These are phyloP conservation scores for Ametastegia equiseti DNA, from an alignment of 2,888 invertebrate species.

Conservation along the genomic window DNA sequence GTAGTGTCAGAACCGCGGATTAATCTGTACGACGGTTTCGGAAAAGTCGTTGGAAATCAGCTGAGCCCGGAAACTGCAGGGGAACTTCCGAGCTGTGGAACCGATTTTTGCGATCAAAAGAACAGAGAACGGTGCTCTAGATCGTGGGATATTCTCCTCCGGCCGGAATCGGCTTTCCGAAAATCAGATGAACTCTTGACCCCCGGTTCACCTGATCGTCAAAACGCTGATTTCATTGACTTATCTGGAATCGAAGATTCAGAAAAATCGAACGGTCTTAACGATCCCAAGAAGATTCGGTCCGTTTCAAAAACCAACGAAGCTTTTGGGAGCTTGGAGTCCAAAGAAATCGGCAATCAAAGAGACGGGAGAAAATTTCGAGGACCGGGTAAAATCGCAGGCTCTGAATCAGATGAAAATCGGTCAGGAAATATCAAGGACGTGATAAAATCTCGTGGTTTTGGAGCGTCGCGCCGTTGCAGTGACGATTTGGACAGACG, in stretches of 20 bases:
- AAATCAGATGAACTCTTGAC: background rate
- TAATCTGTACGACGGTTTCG: slow-evolving; percentile 50
- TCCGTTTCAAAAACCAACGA: background rate
- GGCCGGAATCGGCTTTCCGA: background rate
- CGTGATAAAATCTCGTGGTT: no score
- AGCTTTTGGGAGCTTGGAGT: background rate
- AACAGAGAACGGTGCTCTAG: background rate
- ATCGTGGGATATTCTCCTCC: background rate
- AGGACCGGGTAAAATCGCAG: background rate
- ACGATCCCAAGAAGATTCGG: background rate
- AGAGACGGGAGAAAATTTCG: background rate
- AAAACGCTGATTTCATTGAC: no score
- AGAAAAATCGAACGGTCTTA: background rate
- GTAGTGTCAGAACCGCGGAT: slow-evolving; percentile 6
- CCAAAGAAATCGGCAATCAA: background rate
- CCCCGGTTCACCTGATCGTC: background rate
- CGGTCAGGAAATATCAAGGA: background rate
- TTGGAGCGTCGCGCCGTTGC: no score
- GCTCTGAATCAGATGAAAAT: background rate
- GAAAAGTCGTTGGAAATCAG: slow-evolving; percentile 51
- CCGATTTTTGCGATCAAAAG: no score
- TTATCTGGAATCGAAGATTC: background rate
- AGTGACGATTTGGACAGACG: slow-evolving; percentile 23
- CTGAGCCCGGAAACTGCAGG: background rate
- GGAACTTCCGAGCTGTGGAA: no score